Conservation (phyloP, 1,140 invertebrate genomes). For the Ips nitidus region DNA sequence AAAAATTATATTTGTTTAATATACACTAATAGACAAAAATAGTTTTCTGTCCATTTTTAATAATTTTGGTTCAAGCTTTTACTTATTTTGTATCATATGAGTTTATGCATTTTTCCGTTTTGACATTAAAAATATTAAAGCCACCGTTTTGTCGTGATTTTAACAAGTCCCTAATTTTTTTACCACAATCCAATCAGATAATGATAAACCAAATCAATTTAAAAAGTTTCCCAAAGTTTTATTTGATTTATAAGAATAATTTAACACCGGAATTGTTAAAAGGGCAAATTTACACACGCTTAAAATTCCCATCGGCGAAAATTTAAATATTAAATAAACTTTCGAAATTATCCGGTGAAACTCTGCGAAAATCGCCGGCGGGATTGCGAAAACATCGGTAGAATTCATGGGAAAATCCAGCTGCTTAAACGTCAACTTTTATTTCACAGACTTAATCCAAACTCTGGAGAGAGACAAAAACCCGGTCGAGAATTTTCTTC, state of each 20-base stretch:
- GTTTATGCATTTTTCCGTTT: no score
- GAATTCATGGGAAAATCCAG: conserved; percentile 36
- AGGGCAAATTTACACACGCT: conserved; percentile 17
- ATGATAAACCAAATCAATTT: no score
- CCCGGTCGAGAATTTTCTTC: conserved; percentile 25
- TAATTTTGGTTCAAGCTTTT: no score
- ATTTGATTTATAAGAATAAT: conserved; percentile 11
- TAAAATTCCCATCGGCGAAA: conserved; percentile 21
- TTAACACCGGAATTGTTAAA: conserved; percentile 6
- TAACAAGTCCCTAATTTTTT: no score
- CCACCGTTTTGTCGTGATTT: no score
- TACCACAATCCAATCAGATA: no score
- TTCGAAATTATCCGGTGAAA: conserved; percentile 25
- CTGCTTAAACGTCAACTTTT: conserved; percentile 36
- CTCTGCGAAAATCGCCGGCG: conserved; percentile 19
- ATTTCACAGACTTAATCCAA: conserved; percentile 29
- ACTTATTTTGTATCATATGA: no score
- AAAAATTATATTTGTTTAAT: no score
- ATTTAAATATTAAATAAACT: conserved; percentile 36
- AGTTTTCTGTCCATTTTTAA: no score
- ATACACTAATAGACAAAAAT: no score
- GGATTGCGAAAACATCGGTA: conserved; percentile 32
- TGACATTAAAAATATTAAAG: no score
- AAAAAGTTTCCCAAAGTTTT: background rate
- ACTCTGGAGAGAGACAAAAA: conserved; percentile 18